phyloP scores from a whole-genome alignment of 1,140 invertebrate genomes.

The Pygmarrhopalites habei region DNA sequence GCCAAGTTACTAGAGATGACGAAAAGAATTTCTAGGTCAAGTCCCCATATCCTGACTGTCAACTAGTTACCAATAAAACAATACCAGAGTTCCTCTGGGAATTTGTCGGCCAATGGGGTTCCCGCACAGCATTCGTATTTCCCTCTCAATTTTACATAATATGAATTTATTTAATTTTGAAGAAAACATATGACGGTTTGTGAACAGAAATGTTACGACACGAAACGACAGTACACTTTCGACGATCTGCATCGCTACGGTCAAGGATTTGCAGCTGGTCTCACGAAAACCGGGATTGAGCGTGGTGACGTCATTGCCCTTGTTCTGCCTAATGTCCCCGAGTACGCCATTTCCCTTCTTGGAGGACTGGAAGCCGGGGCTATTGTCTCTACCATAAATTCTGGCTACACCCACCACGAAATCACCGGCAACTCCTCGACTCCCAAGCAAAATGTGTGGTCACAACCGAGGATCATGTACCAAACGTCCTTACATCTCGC shows the following conservation, averaged over 20 bases:
- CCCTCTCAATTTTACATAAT: not conserved
- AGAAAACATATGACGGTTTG: not conserved
- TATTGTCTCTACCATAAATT: constrained; percentile 12
- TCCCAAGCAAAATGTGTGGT: constrained; percentile 61
- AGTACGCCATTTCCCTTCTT: constrained; percentile 12
- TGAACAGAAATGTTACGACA: constrained; percentile 21
- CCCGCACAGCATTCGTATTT: constrained; percentile 19
- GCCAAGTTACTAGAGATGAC: too few species aligned
- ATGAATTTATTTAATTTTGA: constrained; percentile 1
- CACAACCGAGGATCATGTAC: constrained; percentile 54
- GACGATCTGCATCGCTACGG: constrained; percentile 21
- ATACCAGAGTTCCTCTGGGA: constrained; percentile 29
- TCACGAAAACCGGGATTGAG: constrained; percentile 26
- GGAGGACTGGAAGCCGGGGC: constrained; percentile 22
- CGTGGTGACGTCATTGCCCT: constrained; percentile 22
- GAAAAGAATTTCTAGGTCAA: too few species aligned
- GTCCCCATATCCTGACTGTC: too few species aligned
- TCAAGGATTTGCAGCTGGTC: constrained; percentile 23
- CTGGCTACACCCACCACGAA: constrained; percentile 3
- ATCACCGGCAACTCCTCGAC: too few species aligned
- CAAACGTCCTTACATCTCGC: constrained; percentile 45
- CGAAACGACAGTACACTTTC: constrained; percentile 26
- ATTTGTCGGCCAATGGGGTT: constrained; percentile 8
- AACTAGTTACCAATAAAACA: constrained; percentile 11
- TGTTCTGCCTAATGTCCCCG: constrained; percentile 24